These are phyloP conservation scores for Ascidia mentula DNA, from an alignment of 23 tunicate species.

Conservation along the genomic window DNA sequence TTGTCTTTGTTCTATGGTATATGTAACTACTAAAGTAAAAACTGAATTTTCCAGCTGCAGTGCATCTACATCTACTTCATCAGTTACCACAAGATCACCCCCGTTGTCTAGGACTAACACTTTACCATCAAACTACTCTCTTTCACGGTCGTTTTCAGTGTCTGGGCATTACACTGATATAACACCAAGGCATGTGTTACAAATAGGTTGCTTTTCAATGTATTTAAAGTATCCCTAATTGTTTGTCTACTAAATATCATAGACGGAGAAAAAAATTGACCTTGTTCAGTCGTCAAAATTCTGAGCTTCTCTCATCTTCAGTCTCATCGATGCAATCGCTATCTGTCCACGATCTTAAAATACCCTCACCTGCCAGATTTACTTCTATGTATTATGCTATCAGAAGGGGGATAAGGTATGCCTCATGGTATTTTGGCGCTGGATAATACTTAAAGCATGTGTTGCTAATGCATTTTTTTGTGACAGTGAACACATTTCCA, in stretches of 20 bases:
- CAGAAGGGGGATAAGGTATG: slow-evolving; percentile 46
- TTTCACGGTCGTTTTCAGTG: neutral
- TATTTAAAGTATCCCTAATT: too few relatives aligned
- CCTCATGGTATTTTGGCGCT: neutral
- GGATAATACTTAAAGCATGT: too few relatives aligned
- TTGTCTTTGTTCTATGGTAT: neutral
- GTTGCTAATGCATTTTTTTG: neutral
- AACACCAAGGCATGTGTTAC: slow-evolving; percentile 10
- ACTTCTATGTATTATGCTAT: slow-evolving; percentile 49
- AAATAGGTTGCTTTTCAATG: neutral
- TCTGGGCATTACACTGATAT: slow-evolving; percentile 1
- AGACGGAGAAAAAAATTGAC: slow-evolving; percentile 24
- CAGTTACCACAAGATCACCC: slow-evolving; percentile 3
- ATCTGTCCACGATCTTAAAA: slow-evolving; percentile 16
- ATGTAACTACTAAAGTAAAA: neutral
- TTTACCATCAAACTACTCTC: slow-evolving; percentile 2
- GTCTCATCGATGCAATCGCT: slow-evolving; percentile 20
- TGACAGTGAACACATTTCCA: slow-evolving; percentile 61
- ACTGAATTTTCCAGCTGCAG: neutral
- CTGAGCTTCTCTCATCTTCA: slow-evolving; percentile 22
- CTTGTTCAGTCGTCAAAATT: slow-evolving; percentile 21
- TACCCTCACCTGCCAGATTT: slow-evolving; percentile 57
- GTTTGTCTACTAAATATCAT: neutral
- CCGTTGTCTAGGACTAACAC: neutral
- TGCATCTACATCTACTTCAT: neutral